A percentile compares a stretch with the other conserved stretches of the same genome.
These are phyloP conservation scores for Montipora capitata DNA, from an alignment of 92 coral and sea anemone genomes.

Conservation along the genomic window DNA sequence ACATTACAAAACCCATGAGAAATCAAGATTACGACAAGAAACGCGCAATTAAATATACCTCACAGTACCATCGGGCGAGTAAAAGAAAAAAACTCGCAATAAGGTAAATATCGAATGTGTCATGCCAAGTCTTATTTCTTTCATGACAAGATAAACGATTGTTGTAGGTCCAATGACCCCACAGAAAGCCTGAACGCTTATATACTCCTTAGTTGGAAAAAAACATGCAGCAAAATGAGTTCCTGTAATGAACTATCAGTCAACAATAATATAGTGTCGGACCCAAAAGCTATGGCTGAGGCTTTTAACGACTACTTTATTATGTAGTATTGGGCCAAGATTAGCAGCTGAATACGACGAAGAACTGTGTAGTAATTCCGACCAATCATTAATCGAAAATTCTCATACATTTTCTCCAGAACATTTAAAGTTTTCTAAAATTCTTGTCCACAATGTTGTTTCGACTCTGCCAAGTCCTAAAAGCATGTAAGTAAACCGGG, in stretches of 20 bases:
- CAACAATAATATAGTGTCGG: not conserved
- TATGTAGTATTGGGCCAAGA: constrained; percentile 1
- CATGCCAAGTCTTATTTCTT: constrained; percentile 17
- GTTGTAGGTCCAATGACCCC: constrained; percentile 1
- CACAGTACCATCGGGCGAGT: constrained; percentile 27
- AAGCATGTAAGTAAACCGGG: too few species aligned
- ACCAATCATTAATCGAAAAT: too few species aligned
- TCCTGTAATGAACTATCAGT: constrained; percentile 12
- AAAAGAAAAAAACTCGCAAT: constrained; percentile 1
- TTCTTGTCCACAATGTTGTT: too few species aligned
- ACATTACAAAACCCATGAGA: constrained; percentile 20
- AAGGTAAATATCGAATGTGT: constrained; percentile 10
- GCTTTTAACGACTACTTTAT: constrained; percentile 23
- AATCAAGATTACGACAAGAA: constrained; percentile 39
- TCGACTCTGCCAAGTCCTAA: too few species aligned
- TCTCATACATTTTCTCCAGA: too few species aligned
- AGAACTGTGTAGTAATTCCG: too few species aligned
- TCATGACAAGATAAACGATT: not conserved
- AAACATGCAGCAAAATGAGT: not conserved
- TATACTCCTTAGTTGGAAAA: not conserved
- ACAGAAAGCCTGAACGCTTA: constrained; percentile 22
- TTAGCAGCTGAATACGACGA: too few species aligned
- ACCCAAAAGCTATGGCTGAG: constrained; percentile 8
- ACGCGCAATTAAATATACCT: constrained; percentile 15
- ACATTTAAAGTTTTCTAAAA: too few species aligned